Base-by-base conservation (phyloP, 2,113 vertebrate genomes). In the Machaerirhynchus nigripectus region DNA sequence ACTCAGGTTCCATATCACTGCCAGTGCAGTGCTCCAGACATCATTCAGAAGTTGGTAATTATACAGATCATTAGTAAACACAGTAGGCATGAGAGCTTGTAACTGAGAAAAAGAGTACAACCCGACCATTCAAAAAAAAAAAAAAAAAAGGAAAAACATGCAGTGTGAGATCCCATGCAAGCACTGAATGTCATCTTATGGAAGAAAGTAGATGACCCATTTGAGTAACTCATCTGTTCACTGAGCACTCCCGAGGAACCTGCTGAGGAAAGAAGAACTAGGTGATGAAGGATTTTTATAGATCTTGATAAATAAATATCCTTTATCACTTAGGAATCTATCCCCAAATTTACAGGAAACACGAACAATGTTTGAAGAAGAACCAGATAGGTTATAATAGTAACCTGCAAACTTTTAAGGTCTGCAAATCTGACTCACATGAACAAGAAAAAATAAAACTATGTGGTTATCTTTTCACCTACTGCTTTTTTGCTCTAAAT, bases 261-360 rank as follows among this genome's bases (percentile, higher is more conserved):
- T 88, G 39, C 73, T 4, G 4, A 87, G 56, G 47, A 95, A 93
- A 89, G 88, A 55, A 80, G 71, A 92, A 85, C 55, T 82, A 94
- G 55, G n/a, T n/a, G 76, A 90, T 84, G 86, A 90, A 84, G 46
- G 13, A 84, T 89, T 93, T 93, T 57, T 74, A 24, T 42, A 61
- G 30, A 15, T 35, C 31, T 70, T 53, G n/a, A 69, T 19, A 64
- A 69, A 77, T 15, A 65, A 68, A 82, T 18, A 31, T 13, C 12
- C 10, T 50, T 74, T 71, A 69, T 65, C 59, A 74, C 59, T 61
- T 42, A 69, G 23, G 31, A 88, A 61, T 77, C 18, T 55, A 63
- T 63, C 19, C 35, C 27, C 24, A 76, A 71, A 90, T 73, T 74
- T 61, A 70, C 28, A 77, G 16, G 26, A 74, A 91, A 78, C 23